Evolutionary conservation across 2,113 vertebrate species (phyloP), one percentile per base, ranked within the genome.

Genomic region (Cebidichthys violaceus): DNA sequence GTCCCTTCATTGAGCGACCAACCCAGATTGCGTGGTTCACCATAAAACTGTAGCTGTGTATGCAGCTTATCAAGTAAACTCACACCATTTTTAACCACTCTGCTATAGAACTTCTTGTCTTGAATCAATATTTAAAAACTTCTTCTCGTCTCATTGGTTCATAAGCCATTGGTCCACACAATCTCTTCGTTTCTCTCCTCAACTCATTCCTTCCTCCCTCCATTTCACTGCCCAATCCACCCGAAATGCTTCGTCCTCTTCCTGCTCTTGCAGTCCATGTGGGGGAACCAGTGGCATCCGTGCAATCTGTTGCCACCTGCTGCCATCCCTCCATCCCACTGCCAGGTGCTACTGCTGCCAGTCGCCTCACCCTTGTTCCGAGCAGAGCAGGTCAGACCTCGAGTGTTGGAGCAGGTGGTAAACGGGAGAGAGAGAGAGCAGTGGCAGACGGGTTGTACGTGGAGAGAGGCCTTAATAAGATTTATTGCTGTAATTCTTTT

Each of bases 301-400:
- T 62, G 78, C 86, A 83, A 85, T 89, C 87, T 93, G 90, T 78
- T 67, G 61, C 90, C 79, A 81, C 82, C 86, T 89, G 90, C 92
- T 92, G 86, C 80, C 79, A 50, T 22, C 70, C 64, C 70, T 83
- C 35, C 70, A 60, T 74, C 70, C 41, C 61, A 20, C 59, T 77
- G 79, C 88, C 89, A 88, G 64, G 67, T 75, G 74, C 78, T 74
- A 35, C 62, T 62, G 41, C 54, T 66, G 76, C 55, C 57, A 62
- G 50, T 47, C 29, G 0, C 66, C 37, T 50, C 11, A 47, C 52
- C 75, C 22, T 41, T 47, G 35, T 52, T 60, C 61, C 66, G 55
- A 70, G 54, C 54, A 64, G 59, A 61, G 43, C 20, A 9, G 88
- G 62, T 73, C 86, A 79, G 33, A 55, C 33, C 43, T 29, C 4